Conservation (phyloP, 2,797 vertebrate genomes). For the Neoniphon sammara region DNA sequence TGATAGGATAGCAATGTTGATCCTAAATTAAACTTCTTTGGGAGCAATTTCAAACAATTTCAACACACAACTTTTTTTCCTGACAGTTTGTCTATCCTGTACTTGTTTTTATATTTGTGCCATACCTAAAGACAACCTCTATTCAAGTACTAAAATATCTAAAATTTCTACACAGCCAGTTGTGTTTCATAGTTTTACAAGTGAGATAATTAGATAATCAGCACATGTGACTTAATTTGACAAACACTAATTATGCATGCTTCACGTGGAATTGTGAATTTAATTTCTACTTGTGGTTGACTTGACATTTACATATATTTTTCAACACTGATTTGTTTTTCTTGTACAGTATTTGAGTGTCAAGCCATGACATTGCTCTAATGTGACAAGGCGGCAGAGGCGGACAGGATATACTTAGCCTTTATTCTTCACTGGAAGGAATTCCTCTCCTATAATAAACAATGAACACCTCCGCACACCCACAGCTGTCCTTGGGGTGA, state of each 20-base stretch:
- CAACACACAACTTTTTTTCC: no score
- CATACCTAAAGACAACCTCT: background rate
- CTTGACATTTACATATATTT: background rate
- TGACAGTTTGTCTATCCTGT: no score
- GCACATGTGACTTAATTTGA: background rate
- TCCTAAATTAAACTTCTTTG: no score
- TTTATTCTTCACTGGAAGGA: slow-evolving; percentile 51
- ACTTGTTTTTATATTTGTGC: background rate
- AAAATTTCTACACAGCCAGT: background rate
- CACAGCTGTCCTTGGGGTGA: slow-evolving; percentile 44
- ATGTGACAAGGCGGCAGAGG: slow-evolving; percentile 20
- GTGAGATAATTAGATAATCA: background rate
- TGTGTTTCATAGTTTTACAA: background rate
- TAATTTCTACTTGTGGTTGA: background rate
- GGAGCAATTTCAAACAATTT: no score
- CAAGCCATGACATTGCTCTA: slow-evolving; percentile 21
- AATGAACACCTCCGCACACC: slow-evolving; percentile 28
- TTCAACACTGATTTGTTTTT: background rate
- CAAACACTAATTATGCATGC: background rate
- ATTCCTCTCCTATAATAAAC: slow-evolving; percentile 54
- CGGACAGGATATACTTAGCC: slow-evolving; percentile 59
- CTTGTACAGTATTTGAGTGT: slow-evolving; percentile 4
- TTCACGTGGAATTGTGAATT: background rate
- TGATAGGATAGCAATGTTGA: no score
- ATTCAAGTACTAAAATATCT: background rate